phyloP scores from a whole-genome alignment of 2,888 invertebrate species.

The Conops quadrifasciatus region DNA sequence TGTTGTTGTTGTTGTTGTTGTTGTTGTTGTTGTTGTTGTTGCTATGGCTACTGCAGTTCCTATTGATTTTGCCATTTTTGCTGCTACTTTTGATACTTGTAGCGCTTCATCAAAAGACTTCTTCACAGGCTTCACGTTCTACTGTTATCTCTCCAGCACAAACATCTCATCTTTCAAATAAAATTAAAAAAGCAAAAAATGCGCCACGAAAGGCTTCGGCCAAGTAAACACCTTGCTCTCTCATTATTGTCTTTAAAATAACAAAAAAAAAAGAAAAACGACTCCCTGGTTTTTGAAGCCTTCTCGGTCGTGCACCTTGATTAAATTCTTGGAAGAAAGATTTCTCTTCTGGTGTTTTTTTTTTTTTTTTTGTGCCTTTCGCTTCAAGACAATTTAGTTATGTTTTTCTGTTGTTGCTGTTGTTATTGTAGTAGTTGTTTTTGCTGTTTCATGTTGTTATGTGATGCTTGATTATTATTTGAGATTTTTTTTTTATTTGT shows the following conservation, averaged over 20 bases:
- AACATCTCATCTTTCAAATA: slow-evolving; percentile 15
- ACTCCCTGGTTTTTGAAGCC: not conserved
- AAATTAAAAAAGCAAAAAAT: slow-evolving; percentile 5
- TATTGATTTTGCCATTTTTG: slow-evolving; percentile 1
- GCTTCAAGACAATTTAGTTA: not conserved
- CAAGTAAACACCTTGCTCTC: slow-evolving; percentile 21
- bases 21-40: slow-evolving; percentile 35
- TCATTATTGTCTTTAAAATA: not conserved
- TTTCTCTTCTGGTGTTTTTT: not conserved
- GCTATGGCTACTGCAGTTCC: slow-evolving; percentile 35
- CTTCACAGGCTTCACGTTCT: slow-evolving; percentile 18
- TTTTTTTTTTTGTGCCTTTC: not conserved
- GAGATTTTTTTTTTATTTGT: slow-evolving; percentile 21
- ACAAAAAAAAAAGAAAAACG: not conserved
- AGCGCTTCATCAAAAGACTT: slow-evolving; percentile 27
- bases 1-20: slow-evolving; percentile 9
- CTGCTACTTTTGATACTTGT: slow-evolving; percentile 12
- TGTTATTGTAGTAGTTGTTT: not conserved
- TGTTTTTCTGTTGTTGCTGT: not conserved
- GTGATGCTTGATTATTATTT: slow-evolving; percentile 31
- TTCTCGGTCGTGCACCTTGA: slow-evolving; percentile 16
- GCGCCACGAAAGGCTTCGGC: not conserved
- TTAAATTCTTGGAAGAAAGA: slow-evolving; percentile 30
- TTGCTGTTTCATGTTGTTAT: slow-evolving; percentile 2
- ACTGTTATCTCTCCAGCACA: slow-evolving; percentile 12